Evolutionary conservation across 2,888 invertebrate genomes (phyloP), one percentile per base, ranked within the genome.

Genomic region (Dusona sp.): DNA sequence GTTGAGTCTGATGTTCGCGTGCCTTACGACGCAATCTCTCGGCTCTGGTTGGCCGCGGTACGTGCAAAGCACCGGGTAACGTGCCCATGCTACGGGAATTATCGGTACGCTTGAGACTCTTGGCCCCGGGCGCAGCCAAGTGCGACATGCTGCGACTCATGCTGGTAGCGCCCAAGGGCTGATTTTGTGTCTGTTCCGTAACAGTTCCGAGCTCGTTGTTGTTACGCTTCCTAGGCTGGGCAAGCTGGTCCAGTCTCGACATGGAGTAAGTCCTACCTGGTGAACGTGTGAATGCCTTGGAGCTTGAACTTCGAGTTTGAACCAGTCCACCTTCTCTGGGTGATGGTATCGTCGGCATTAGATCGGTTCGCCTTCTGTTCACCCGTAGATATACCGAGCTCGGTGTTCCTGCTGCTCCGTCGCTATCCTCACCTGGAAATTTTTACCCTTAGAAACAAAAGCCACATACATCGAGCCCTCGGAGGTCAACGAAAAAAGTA

Each of bases 241-340:
- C 96, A 94, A 97, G 96, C 94, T 97, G 96, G 96, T 98, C 98
- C 95, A 98, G 96, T 92, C 98, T 97, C 93, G 98, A 97, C 98
- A 98, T 98, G 94, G 98, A 98, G 95, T 97, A 97, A 93, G 98
- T 98, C 96, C 98, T 98, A 96, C 97, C 97, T 97, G 96, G 96
- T 87, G 95, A 94, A 88, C 95, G 94, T 91, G 93, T 92, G 92
- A 94, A 94, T 90, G 93, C 91, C 92, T 93, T 95, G 90, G 92
- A 89, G 88, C 91, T 92, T 68, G 91, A 91, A 70, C 92, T 93
- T 83, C 93, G 92, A 54, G 92, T 90, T 33, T 92, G 89, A 57
- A 92, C 90, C 75, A 92, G 90, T 13, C 92, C 91, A 70, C 91
- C 92, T 92, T 97, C 97, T 91, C 97, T 95, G 88, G 96, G 96